Conservation (phyloP, 1,140 invertebrate genomes). For the Aricia agestis region DNA sequence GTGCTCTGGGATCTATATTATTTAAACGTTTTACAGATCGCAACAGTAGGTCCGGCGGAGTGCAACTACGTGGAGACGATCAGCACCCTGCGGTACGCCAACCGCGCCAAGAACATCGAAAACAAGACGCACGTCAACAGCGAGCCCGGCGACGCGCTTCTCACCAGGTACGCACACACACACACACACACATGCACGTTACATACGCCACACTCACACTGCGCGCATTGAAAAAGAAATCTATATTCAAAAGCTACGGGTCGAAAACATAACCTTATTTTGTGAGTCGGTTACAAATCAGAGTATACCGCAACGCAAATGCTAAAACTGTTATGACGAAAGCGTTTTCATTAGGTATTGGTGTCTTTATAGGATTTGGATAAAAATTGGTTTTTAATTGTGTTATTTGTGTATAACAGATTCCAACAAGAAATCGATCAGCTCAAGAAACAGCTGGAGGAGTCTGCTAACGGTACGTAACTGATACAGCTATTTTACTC, state of each 20-base stretch:
- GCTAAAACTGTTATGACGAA: too few species aligned
- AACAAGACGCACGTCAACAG: slow-evolving; percentile 98
- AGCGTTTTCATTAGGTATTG: too few species aligned
- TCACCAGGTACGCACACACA: slow-evolving; percentile 80
- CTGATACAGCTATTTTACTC: background rate
- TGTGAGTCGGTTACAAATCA: too few species aligned
- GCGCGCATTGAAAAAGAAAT: too few species aligned
- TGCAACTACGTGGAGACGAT: slow-evolving; percentile 99
- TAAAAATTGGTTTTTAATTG: too few species aligned
- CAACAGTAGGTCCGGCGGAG: slow-evolving; percentile 96
- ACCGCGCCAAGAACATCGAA: slow-evolving; percentile 97
- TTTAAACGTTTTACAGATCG: slow-evolving; percentile 73
- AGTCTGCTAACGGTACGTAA: slow-evolving; percentile 59
- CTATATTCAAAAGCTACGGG: too few species aligned
- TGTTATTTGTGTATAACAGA: slow-evolving; percentile 31
- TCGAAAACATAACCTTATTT: too few species aligned
- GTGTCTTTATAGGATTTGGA: too few species aligned
- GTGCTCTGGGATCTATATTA: too few species aligned
- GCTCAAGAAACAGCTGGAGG: slow-evolving; percentile 89
- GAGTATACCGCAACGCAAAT: too few species aligned
- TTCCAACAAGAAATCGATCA: slow-evolving; percentile 98
- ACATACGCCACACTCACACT: background rate
- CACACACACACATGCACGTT: background rate
- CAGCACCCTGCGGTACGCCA: slow-evolving; percentile 97
- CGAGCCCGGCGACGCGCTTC: slow-evolving; percentile 97